Percentiles rank a stretch among this genome's conserved stretches.
phyloP scores from a whole-genome alignment of 2,797 vertebrate genomes.

The Aldrovandia affinis region DNA sequence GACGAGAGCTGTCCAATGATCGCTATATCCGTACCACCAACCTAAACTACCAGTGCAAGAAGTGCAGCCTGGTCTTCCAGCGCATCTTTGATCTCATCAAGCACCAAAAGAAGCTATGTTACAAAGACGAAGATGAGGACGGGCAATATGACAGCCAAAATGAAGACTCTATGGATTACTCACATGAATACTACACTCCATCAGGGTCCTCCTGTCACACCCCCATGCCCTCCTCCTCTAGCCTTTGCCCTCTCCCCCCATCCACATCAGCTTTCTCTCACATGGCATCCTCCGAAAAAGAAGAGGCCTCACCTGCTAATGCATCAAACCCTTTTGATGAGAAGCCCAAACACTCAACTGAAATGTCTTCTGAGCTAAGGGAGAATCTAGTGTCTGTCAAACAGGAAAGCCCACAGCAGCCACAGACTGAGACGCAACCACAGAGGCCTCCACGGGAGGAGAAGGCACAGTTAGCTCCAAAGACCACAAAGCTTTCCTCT shows the following conservation, averaged over 20 bases:
- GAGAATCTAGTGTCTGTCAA: constrained; percentile 90
- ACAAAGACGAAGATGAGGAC: constrained; percentile 99
- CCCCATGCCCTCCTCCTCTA: constrained; percentile 89
- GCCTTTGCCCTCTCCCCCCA: constrained; percentile 85
- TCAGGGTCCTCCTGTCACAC: constrained; percentile 98
- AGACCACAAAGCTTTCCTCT: constrained; percentile 84
- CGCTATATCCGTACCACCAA: constrained; percentile 96
- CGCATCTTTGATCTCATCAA: constrained; percentile 99
- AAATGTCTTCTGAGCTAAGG: constrained; percentile 82
- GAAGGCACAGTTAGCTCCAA: constrained; percentile 80
- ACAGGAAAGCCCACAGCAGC: constrained; percentile 82
- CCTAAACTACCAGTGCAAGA: constrained; percentile 99
- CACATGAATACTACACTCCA: constrained; percentile 88
- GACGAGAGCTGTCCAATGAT: constrained; percentile 93
- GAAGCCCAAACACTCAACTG: constrained; percentile 90
- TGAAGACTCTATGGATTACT: constrained; percentile 94
- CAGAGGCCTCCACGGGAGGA: constrained; percentile 84
- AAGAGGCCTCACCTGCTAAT: constrained; percentile 81
- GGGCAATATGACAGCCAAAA: constrained; percentile 98
- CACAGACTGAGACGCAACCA: constrained; percentile 77
- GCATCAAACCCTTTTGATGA: constrained; percentile 82
- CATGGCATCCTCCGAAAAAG: constrained; percentile 84
- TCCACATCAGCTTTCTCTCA: constrained; percentile 81
- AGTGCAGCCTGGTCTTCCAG: constrained; percentile 97
- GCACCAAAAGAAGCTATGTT: constrained; percentile 99